Conservation (phyloP, 2,113 vertebrate species). For the Sceloporus tristichus region DNA sequence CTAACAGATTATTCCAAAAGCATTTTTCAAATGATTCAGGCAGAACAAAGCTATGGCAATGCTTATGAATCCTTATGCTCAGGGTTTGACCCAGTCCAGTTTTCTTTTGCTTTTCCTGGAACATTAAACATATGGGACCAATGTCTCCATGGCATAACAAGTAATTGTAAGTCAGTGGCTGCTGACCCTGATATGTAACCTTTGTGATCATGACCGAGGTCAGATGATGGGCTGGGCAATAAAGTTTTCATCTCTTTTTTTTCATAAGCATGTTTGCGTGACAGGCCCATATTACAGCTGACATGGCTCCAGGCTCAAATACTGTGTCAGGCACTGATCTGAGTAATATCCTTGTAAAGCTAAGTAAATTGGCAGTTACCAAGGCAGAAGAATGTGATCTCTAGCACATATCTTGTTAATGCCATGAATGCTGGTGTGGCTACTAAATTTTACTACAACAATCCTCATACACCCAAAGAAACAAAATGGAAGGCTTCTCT, state of each 20-base stretch:
- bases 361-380: conserved; percentile 13
- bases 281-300: neutral
- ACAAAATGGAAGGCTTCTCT: neutral
- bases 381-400: neutral
- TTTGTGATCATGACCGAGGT: neutral
- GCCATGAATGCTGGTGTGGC: neutral
- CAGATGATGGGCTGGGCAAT: conserved; percentile 9
- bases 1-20: neutral
- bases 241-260: conserved; percentile 6
- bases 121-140: neutral
- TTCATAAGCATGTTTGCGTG: conserved; percentile 29
- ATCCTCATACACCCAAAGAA: neutral
- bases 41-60: neutral
- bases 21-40: neutral
- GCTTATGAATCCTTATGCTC: neutral
- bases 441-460: neutral
- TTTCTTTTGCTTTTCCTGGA: neutral
- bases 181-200: conserved; percentile 8
- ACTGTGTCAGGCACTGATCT: neutral
- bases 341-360: neutral
- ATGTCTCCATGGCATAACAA: conserved; percentile 1
- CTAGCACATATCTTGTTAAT: neutral
- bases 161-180: neutral
- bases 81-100: neutral
- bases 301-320: neutral